A percentile compares a stretch with the other conserved stretches of the same genome.
Evolutionary conservation across 2,888 invertebrate genomes (phyloP).

Genomic region (Camptogramma bilineatum): DNA sequence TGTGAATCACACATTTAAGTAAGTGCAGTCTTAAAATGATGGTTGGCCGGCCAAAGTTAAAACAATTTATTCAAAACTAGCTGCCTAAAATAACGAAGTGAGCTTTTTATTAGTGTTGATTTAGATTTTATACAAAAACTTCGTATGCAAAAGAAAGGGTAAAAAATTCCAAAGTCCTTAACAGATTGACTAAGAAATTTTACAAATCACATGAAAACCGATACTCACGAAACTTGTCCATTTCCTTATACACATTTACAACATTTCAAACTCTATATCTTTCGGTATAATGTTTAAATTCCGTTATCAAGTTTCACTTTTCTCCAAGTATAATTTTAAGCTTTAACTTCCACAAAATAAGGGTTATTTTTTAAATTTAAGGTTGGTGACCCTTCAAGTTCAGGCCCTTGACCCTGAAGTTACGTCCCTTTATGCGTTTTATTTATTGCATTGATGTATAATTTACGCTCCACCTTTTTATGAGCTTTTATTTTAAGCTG

Average conservation of each 20-base stretch:
- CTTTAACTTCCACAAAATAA: not conserved
- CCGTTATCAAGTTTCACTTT: not conserved
- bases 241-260: not conserved
- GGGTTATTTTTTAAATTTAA: constrained; percentile 20
- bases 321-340: not conserved
- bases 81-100: too few relatives aligned
- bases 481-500: not conserved
- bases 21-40: too few relatives aligned
- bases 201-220: constrained; percentile 28
- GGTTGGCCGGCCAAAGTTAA: too few relatives aligned
- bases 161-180: constrained; percentile 19
- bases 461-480: constrained; percentile 22
- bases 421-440: constrained; percentile 25
- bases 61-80: too few relatives aligned
- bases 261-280: not conserved
- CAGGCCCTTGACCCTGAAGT: constrained; percentile 42
- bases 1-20: too few relatives aligned
- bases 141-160: constrained; percentile 4
- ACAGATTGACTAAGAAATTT: constrained; percentile 31
- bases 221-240: constrained; percentile 5
- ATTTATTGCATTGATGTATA: constrained; percentile 26
- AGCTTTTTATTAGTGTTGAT: too few relatives aligned
- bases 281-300: not conserved
- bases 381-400: constrained; percentile 31
- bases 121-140: not conserved